Conservation (phyloP, 2,797 vertebrate species). For the Danionella dracula region DNA sequence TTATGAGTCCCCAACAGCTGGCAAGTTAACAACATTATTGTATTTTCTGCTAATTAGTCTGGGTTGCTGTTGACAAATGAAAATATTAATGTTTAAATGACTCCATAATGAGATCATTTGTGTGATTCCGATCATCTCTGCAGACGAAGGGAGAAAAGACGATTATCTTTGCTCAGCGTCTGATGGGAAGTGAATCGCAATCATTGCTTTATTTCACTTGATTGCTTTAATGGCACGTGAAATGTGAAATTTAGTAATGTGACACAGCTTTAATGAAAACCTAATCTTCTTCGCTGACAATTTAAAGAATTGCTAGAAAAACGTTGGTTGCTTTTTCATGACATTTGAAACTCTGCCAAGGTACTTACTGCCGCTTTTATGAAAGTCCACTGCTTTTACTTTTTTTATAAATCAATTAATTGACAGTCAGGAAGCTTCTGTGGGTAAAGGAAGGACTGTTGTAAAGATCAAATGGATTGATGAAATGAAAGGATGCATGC, state of each 20-base stretch:
- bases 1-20: slow-evolving; percentile 66
- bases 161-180: neutral
- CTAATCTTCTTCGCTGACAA: neutral
- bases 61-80: slow-evolving; percentile 65
- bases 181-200: slow-evolving; percentile 12
- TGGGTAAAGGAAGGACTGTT: no score
- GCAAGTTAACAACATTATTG: slow-evolving; percentile 61
- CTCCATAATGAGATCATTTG: slow-evolving; percentile 58
- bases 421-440: no score
- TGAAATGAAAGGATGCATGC: no score
- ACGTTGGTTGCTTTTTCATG: neutral
- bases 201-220: neutral
- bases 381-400: no score
- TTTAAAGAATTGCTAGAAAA: neutral
- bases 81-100: slow-evolving; percentile 63
- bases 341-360: no score
- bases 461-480: no score
- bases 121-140: slow-evolving; percentile 42
- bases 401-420: no score
- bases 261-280: neutral
- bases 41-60: slow-evolving; percentile 63
- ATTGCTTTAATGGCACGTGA: neutral
- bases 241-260: neutral
- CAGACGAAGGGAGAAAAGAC: neutral
- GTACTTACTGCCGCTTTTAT: no score